Evolutionary conservation across 2,113 vertebrate species (phyloP), one percentile per base, ranked within the genome.

Genomic region (Otolemur garnettii): DNA sequence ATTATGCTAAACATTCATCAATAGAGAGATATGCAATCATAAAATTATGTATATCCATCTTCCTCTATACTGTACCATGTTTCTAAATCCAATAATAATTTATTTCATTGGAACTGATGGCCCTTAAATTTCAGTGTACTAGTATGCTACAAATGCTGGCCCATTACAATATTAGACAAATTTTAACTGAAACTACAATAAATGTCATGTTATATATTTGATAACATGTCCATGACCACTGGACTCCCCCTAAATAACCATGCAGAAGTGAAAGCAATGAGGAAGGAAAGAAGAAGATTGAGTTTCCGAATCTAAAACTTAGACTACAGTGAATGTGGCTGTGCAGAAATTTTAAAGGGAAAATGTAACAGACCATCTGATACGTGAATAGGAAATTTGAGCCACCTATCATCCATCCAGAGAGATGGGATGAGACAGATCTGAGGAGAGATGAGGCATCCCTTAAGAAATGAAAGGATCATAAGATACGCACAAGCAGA

Each of bases 111-210:
- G 77, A 91, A 69, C 42, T 42, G 14, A 87, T 81, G 21, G 18
- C 21, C 57, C 30, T 74, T 57, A 91, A 77, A 90, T 85, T 91
- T 72, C 33, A 45, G 71, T 24, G 7, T 68, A 84, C 12, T 66
- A 33, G 19, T 66, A 2, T 53, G 38, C 3, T 74, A 33, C 15
- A 91, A 91, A 95, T 75, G 26, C 35, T 94, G 42, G 55, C 19
- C 22, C 71, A 5, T 95, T 83, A 88, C 95, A 91, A 95, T 86
- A 68, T 30, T 92, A 57, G 87, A 6, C 64, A 87, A 38, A 69
- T 57, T 45, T 83, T 82, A 80, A 69, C 22, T 30, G 80, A 91
- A 92, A 55, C 45, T 86, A 91, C 82, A 94, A 84, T 78, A 96
- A 79, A 59, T 66, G 28, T 93, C 28, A 22, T 42, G 8, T 42